These are phyloP conservation scores for Lontra canadensis DNA, from an alignment of 2,113 vertebrate genomes.

Conservation along the genomic window DNA sequence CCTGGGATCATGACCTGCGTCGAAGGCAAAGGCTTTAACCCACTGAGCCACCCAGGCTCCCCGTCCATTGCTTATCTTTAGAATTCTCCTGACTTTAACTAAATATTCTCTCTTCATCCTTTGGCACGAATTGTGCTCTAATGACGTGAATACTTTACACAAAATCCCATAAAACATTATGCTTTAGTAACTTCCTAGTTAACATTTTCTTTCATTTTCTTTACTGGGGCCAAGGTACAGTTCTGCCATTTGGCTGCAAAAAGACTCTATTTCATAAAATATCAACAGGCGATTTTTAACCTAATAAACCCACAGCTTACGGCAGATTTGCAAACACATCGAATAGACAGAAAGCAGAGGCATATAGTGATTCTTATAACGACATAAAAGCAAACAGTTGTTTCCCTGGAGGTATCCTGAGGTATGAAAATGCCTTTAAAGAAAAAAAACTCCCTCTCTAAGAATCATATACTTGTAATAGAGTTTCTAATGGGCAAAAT, in stretches of 20 bases:
- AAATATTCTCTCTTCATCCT: slow-evolving; percentile 40
- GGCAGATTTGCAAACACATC: not conserved
- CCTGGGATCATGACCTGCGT: no score
- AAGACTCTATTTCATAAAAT: slow-evolving; percentile 33
- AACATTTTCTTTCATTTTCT: slow-evolving; percentile 65
- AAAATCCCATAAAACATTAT: slow-evolving; percentile 49
- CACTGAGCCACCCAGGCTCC: no score
- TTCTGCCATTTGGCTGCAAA: not conserved
- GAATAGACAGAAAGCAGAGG: not conserved
- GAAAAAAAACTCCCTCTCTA: not conserved
- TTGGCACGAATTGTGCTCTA: slow-evolving; percentile 22
- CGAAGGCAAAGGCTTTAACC: no score
- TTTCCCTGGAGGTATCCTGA: not conserved
- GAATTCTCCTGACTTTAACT: slow-evolving; percentile 14
- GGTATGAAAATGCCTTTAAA: not conserved
- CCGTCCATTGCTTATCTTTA: not conserved
- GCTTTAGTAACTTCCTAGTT: slow-evolving; percentile 71
- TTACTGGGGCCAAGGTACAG: slow-evolving; percentile 59
- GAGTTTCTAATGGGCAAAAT: not conserved
- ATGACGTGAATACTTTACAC: slow-evolving; percentile 44
- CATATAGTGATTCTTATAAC: not conserved
- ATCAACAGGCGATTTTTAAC: not conserved
- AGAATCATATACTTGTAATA: not conserved
- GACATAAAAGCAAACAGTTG: not conserved
- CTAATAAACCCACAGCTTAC: not conserved